These are phyloP conservation scores for Sinocyclocheilus anshuiensis DNA, from an alignment of 2,113 vertebrate species.

Conservation along the genomic window DNA sequence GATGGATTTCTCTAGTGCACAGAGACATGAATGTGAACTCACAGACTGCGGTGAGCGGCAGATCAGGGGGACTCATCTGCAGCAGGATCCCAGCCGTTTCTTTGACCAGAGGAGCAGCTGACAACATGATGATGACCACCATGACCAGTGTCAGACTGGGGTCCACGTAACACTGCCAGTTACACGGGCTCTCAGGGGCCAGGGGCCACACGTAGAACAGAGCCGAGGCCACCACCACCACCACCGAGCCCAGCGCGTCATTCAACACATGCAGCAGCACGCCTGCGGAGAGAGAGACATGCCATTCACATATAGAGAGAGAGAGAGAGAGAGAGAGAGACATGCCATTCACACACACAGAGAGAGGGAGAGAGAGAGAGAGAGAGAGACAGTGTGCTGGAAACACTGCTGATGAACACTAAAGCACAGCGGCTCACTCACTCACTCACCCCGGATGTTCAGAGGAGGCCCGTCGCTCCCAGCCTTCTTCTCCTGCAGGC, in stretches of 20 bases:
- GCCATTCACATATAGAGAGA: too few relatives aligned
- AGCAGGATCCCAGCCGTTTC: conserved; percentile 82
- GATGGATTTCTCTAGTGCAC: too few relatives aligned
- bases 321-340: too few relatives aligned
- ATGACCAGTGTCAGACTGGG: conserved; percentile 83
- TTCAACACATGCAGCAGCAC: conserved; percentile 65
- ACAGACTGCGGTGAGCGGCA: conserved; percentile 45
- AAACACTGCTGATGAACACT: too few relatives aligned
- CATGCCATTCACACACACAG: too few relatives aligned
- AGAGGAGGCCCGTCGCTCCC: conserved; percentile 75
- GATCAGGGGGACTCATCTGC: conserved; percentile 81
- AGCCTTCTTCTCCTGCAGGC: conserved; percentile 67
- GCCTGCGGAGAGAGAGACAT: conserved; percentile 41
- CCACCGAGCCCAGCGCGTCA: conserved; percentile 66
- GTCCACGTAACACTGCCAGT: conserved; percentile 89
- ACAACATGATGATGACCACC: conserved; percentile 83
- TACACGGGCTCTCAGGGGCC: conserved; percentile 62
- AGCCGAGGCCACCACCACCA: conserved; percentile 60
- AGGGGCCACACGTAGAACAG: conserved; percentile 71
- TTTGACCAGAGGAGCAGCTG: conserved; percentile 81
- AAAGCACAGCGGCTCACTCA: too few relatives aligned
- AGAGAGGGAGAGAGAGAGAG: too few relatives aligned
- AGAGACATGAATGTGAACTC: conserved; percentile 12
- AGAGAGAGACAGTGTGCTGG: too few relatives aligned
- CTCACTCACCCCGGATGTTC: conserved; percentile 81